These are phyloP conservation scores for Falco concolor DNA, from an alignment of 2,797 vertebrate genomes.

Conservation along the genomic window DNA sequence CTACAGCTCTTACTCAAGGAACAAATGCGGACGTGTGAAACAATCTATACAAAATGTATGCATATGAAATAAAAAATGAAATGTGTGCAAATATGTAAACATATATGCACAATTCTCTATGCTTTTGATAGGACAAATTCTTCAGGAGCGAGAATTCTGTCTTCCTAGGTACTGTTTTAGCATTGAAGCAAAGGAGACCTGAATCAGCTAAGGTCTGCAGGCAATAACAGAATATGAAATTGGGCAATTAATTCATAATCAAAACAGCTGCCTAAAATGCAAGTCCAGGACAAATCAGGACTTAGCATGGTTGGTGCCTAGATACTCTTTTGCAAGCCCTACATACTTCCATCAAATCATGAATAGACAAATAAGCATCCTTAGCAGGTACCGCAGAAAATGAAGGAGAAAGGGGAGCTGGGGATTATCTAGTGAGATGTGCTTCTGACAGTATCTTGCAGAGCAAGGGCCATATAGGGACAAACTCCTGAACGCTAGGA, in stretches of 20 bases:
- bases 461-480: not conserved
- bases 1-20: not conserved
- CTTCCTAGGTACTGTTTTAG: not conserved
- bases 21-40: not conserved
- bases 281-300: not conserved
- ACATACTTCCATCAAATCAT: not conserved
- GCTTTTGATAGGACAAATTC: not conserved
- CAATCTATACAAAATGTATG: not conserved
- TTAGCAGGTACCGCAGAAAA: not conserved
- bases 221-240: not conserved
- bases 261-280: not conserved
- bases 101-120: not conserved
- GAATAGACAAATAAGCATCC: not conserved
- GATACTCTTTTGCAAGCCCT: not conserved
- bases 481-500: not conserved
- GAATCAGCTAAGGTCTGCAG: not conserved
- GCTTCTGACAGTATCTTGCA: not conserved
- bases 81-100: not conserved
- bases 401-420: not conserved
- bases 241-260: not conserved
- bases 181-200: not conserved
- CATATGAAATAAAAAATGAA: not conserved
- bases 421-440: not conserved
- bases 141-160: not conserved
- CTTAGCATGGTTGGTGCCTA: not conserved